Evolutionary conservation across 2,888 invertebrate species (phyloP).

Genomic region (Ptychoptera albimana): DNA sequence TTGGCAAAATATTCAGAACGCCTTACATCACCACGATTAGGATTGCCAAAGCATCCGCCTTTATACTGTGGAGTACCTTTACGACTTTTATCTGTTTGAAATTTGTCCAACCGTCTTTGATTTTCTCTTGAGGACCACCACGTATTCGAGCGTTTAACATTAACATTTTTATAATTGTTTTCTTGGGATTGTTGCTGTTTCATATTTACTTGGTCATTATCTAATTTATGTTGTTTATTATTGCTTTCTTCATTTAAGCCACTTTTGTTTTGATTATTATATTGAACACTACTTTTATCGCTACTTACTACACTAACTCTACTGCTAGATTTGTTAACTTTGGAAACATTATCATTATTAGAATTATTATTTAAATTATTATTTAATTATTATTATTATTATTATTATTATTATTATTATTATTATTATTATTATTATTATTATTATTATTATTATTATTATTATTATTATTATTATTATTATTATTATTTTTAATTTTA

Average conservation of each 20-base stretch:
- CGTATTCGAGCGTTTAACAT: constrained; percentile 11
- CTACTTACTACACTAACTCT: constrained; percentile 6
- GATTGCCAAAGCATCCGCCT: constrained; percentile 17
- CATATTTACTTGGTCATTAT: too few relatives aligned
- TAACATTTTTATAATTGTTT: neutral
- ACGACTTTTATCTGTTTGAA: constrained; percentile 5
- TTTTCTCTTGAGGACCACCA: constrained; percentile 11
- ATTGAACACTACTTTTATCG: constrained; percentile 10
- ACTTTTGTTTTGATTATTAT: constrained; percentile 20
- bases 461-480: constrained; percentile 11
- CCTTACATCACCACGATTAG: constrained; percentile 12
- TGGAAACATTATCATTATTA: neutral
- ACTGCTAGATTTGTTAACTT: constrained; percentile 7
- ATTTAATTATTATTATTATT: constrained; percentile 8
- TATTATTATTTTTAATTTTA: constrained; percentile 4
- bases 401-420: constrained; percentile 12
- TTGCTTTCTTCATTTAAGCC: constrained; percentile 15
- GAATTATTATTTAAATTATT: constrained; percentile 7
- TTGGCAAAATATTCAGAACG: constrained; percentile 16
- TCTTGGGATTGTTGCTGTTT: too few relatives aligned
- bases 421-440: constrained; percentile 8
- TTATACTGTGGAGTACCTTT: constrained; percentile 14
- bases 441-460: constrained; percentile 13
- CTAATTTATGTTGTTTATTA: neutral
- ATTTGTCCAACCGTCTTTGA: neutral